Conservation (phyloP, 2,888 invertebrate genomes). For the Xanthia togata region DNA sequence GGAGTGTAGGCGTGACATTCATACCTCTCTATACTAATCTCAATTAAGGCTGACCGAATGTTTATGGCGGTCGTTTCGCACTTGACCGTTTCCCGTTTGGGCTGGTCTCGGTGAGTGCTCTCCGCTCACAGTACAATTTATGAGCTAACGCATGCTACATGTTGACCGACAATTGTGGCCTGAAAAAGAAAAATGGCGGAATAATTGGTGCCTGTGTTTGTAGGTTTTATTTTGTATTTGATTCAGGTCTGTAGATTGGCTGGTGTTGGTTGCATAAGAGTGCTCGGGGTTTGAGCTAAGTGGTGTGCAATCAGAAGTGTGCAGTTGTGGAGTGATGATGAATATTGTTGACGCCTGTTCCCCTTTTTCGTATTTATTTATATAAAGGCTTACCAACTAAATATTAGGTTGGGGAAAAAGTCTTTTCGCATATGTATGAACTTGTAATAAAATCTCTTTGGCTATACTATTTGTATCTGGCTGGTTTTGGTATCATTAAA, state of each 20-base stretch:
- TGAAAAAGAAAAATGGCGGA: conserved; percentile 40
- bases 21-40: conserved; percentile 64
- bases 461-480: too few species aligned
- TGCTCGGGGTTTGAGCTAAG: background rate
- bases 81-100: conserved; percentile 66
- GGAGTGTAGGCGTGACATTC: conserved; percentile 51
- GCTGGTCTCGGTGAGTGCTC: conserved; percentile 50
- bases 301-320: background rate
- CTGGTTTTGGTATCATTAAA: too few species aligned
- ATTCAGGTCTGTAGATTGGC: background rate
- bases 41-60: conserved; percentile 61
- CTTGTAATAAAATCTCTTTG: too few species aligned
- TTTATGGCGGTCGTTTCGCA: conserved; percentile 67
- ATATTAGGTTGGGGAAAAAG: too few species aligned
- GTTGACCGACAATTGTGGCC: conserved; percentile 42
- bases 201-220: conserved; percentile 19
- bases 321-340: background rate
- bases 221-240: background rate
- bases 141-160: conserved; percentile 44
- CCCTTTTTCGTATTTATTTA: background rate
- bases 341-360: background rate
- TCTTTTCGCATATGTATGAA: too few species aligned
- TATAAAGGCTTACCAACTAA: too few species aligned
- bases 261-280: background rate
- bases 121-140: conserved; percentile 59